These are phyloP conservation scores for Eleginops maclovinus DNA, from an alignment of 2,113 vertebrate genomes.

Conservation along the genomic window DNA sequence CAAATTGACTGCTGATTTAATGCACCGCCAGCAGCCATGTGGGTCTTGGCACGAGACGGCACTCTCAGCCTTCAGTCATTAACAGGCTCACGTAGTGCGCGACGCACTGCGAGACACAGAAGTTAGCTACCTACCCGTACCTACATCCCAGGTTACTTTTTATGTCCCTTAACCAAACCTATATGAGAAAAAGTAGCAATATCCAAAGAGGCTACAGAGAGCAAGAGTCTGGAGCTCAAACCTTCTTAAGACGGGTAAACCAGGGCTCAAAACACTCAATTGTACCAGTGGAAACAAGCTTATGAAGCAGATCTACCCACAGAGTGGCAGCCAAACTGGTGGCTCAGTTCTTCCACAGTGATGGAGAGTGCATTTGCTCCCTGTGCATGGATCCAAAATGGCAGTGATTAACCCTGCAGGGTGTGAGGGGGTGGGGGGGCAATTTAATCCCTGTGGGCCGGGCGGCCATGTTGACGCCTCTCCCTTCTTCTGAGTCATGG, in stretches of 20 bases:
- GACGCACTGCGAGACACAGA: conserved; percentile 56
- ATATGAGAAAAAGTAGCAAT: conserved; percentile 22
- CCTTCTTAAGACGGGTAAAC: conserved; percentile 34
- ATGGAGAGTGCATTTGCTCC: conserved; percentile 71
- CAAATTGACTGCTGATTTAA: conserved; percentile 92
- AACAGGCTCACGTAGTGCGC: conserved; percentile 64
- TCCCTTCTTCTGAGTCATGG: conserved; percentile 82
- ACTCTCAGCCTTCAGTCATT: conserved; percentile 82
- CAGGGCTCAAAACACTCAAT: conserved; percentile 36
- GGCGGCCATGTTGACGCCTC: conserved; percentile 72
- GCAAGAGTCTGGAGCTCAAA: conserved; percentile 18
- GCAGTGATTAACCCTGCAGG: conserved; percentile 76
- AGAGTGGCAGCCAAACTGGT: conserved; percentile 49
- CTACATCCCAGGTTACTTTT: conserved; percentile 52
- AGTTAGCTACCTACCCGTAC: conserved; percentile 51
- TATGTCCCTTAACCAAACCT: conserved; percentile 36
- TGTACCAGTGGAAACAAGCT: conserved; percentile 63
- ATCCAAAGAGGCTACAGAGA: conserved; percentile 35
- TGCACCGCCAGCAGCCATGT: conserved; percentile 88
- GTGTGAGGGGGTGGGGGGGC: conserved; percentile 49
- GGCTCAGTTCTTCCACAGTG: conserved; percentile 79
- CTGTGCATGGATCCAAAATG: conserved; percentile 73
- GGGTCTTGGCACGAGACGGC: conserved; percentile 86
- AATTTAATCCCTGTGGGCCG: conserved; percentile 64
- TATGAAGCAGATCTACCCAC: conserved; percentile 58